Evolutionary conservation across 2,888 invertebrate species (phyloP).

Genomic region (Euproctis similis): DNA sequence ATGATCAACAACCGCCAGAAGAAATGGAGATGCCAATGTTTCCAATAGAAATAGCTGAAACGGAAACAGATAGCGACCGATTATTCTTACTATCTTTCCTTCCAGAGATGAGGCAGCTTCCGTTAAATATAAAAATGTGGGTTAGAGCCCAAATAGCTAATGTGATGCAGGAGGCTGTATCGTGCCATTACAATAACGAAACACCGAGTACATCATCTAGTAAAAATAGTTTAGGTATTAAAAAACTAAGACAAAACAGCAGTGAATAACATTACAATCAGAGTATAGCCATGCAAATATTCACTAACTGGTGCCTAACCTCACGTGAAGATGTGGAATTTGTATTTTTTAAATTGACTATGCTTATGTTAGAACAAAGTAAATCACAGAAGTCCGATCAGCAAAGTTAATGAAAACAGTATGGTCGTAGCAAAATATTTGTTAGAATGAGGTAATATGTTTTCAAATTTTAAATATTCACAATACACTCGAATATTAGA

Average conservation of each 20-base stretch:
- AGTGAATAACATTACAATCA: conserved; percentile 23
- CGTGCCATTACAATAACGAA: conserved; percentile 44
- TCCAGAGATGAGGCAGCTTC: conserved; percentile 61
- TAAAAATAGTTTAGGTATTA: conserved; percentile 27
- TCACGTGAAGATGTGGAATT: not conserved
- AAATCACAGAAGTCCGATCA: too few relatives aligned
- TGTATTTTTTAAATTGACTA: conserved; percentile 11
- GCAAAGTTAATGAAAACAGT: too few relatives aligned
- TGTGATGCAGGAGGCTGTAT: conserved; percentile 64
- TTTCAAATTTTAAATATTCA: too few relatives aligned
- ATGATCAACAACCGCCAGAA: conserved; percentile 29
- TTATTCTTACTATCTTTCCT: conserved; percentile 59
- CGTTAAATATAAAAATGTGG: conserved; percentile 65
- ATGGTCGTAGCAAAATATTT: too few relatives aligned
- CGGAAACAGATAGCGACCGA: conserved; percentile 49
- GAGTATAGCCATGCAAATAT: not conserved
- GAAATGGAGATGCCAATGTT: conserved; percentile 54
- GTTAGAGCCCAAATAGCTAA: conserved; percentile 60
- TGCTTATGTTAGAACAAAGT: too few relatives aligned
- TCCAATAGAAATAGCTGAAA: conserved; percentile 39
- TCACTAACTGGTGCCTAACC: conserved; percentile 13
- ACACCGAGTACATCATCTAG: conserved; percentile 26
- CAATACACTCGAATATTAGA: too few relatives aligned
- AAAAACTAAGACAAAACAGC: conserved; percentile 35
- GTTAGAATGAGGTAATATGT: too few relatives aligned